A percentile compares a stretch with the other conserved stretches of the same genome.
Conservation (phyloP, 2,888 invertebrate species). For the Rhagonycha fulva region DNA sequence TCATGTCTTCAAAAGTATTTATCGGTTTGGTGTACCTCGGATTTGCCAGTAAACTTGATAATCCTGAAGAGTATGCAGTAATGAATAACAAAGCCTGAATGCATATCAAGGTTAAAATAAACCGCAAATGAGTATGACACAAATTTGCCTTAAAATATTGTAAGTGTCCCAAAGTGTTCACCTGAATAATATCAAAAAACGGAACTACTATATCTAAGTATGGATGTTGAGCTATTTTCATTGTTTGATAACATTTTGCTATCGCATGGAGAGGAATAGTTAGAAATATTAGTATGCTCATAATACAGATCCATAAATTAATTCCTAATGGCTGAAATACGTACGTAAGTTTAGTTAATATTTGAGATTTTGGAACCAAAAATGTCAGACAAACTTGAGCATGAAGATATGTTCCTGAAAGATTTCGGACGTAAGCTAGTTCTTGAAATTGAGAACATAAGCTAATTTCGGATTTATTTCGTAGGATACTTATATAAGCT, state of each 20-base stretch:
- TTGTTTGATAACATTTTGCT: neutral
- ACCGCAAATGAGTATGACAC: neutral
- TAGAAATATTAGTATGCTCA: neutral
- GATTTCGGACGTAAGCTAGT: neutral
- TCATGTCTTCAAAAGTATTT: conserved; percentile 30
- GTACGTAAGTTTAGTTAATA: conserved; percentile 1
- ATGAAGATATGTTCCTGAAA: too few relatives aligned
- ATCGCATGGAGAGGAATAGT: neutral
- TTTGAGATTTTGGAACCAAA: conserved; percentile 18
- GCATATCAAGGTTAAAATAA: conserved; percentile 5
- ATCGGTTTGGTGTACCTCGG: conserved; percentile 15
- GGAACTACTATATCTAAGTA: neutral
- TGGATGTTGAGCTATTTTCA: neutral
- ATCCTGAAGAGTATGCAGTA: conserved; percentile 23
- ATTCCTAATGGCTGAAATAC: conserved; percentile 16
- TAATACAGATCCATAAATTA: conserved; percentile 12
- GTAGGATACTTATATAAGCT: neutral
- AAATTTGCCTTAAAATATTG: neutral
- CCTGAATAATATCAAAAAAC: conserved; percentile 1
- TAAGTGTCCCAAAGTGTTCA: neutral
- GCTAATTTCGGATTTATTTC: neutral
- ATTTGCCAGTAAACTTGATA: conserved; percentile 19
- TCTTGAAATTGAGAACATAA: conserved; percentile 1
- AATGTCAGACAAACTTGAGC: too few relatives aligned
- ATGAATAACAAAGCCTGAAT: conserved; percentile 8